Conservation (phyloP, 2,797 vertebrate species). For the Calcarius lapponicus region DNA sequence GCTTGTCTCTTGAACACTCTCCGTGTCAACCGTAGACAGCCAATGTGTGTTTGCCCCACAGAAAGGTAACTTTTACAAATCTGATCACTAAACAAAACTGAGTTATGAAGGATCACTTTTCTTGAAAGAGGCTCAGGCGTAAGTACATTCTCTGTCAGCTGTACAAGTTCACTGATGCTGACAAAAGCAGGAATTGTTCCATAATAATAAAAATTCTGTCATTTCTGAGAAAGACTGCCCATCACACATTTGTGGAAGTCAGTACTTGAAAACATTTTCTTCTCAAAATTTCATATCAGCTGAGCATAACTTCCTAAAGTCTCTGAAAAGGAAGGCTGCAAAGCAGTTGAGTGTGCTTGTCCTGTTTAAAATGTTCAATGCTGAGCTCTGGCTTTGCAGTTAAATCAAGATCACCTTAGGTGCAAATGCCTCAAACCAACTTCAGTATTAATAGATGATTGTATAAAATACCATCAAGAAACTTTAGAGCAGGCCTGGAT, state of each 20-base stretch:
- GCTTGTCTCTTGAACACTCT: not conserved
- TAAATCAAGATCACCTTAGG: not conserved
- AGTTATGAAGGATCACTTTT: not conserved
- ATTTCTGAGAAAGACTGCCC: not conserved
- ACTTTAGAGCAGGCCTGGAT: not conserved
- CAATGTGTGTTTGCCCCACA: not conserved
- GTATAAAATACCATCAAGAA: not conserved
- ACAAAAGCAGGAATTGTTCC: not conserved
- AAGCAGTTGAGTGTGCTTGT: not conserved
- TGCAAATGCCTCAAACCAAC: not conserved
- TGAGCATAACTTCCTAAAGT: not conserved
- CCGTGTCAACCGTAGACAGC: not conserved
- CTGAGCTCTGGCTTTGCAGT: not conserved
- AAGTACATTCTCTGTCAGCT: not conserved
- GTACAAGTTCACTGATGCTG: not conserved
- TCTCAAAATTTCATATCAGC: not conserved
- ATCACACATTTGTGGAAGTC: not conserved
- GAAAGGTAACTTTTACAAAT: not conserved
- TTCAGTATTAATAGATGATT: not conserved
- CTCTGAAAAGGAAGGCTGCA: not conserved
- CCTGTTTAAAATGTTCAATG: not conserved
- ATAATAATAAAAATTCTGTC: not conserved
- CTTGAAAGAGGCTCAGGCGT: not conserved
- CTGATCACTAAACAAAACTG: not conserved
- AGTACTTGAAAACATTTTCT: not conserved